Evolutionary conservation across 2,797 vertebrate species (phyloP), one percentile per base, ranked within the genome.

Genomic region (Pyrocephalus nanus): DNA sequence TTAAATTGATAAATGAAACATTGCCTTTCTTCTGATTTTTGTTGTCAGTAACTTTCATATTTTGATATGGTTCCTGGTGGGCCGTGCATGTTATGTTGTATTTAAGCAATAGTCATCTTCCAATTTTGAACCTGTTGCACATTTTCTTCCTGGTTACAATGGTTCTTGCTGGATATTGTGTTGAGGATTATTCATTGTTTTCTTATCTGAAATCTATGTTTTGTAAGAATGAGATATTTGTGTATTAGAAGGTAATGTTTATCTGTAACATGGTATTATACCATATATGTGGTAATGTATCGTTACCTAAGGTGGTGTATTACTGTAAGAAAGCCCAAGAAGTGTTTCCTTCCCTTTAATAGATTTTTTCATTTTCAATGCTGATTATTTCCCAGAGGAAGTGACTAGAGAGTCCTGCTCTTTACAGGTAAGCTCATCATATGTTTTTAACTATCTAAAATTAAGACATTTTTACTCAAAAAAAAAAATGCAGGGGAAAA

Each of bases 1-100:
- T 82, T 57, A 86, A 84, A 92, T n/a, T 60, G 83, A 92, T 93
- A 88, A 88, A 94, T 51, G 85, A 95, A 72, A 78, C 10, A 2
- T 85, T 89, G 42, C 60, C 23, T 94, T 96, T 89, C 77, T 95
- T 97, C 93, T 90, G 57, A 1, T 57, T 92, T 90, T 90, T 3
- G 5, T 40, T 95, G 70, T 71, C 71, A 85, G 47, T 83, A 92
- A 43, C 34, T 91, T 85, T n/a, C 4, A 7, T 79, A 27, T 82
- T 86, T 77, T 47, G 80, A 72, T 75, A 2, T 38, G 30, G 74
- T 90, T 93, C 42, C 16, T 72, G 32, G 38, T 48, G 12, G 11
- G 17, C 40, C 1, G 0, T 70, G 27, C 38, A 32, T 32, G 12
- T 73, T 84, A 36, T 67, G 43, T 88, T 93, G n/a, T 79, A 75